Evolutionary conservation across 2,113 vertebrate species (phyloP).

Genomic region (Oenanthe oenanthe): DNA sequence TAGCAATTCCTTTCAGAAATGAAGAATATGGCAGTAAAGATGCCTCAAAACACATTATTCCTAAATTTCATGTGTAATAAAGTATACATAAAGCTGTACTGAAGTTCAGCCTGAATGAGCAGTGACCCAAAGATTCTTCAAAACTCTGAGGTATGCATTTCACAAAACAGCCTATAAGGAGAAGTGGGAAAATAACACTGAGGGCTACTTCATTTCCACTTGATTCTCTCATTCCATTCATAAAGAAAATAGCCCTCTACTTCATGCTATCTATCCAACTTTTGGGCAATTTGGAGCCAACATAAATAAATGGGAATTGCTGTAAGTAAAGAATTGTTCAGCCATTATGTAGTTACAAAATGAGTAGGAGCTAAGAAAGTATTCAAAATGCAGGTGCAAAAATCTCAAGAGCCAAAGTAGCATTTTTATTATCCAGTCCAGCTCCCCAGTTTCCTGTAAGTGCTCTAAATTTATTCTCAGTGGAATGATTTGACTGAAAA

Average conservation of each 20-base stretch:
- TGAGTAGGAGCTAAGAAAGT: neutral
- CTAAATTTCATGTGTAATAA: neutral
- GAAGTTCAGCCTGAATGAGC: neutral
- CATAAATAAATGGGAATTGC: constrained; percentile 30
- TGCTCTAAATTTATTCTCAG: neutral
- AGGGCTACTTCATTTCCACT: constrained; percentile 7
- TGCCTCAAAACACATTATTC: neutral
- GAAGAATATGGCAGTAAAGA: neutral
- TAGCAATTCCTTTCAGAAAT: neutral
- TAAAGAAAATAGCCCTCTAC: neutral
- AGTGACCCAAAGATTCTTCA: neutral
- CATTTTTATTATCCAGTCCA: constrained; percentile 3
- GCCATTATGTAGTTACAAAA: neutral
- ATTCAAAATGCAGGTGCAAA: constrained; percentile 40
- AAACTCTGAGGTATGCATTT: neutral
- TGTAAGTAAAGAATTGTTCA: neutral
- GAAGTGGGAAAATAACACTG: neutral
- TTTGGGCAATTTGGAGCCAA: neutral
- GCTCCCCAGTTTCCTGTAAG: neutral
- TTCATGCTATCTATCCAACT: neutral
- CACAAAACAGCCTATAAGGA: neutral
- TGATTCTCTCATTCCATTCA: constrained; percentile 8
- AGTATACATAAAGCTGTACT: neutral
- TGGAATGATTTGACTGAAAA: constrained; percentile 59
- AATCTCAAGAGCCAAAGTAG: neutral